Conservation (phyloP, 2,888 invertebrate genomes). For the Volucella zonaria region DNA sequence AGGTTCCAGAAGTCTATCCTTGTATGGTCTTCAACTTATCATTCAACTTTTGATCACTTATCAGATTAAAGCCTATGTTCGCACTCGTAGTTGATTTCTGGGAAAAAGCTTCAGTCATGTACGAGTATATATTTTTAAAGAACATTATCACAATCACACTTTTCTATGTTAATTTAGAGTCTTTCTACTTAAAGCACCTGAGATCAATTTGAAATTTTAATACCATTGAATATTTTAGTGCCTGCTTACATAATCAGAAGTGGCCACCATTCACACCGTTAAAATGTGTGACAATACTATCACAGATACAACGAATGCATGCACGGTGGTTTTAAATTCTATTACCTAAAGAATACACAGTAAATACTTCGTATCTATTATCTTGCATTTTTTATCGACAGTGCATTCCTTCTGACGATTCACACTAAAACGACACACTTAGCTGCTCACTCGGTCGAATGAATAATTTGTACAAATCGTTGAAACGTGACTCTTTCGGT, state of each 20-base stretch:
- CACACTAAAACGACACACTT: constrained; percentile 35
- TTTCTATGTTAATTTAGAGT: background rate
- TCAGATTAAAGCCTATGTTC: no score
- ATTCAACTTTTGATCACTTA: no score
- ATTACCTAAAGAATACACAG: constrained; percentile 5
- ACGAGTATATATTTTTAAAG: no score
- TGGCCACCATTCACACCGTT: constrained; percentile 4
- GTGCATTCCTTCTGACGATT: constrained; percentile 42
- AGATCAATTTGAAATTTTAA: constrained; percentile 57
- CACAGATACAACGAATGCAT: constrained; percentile 22
- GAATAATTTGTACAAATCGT: constrained; percentile 69
- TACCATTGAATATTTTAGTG: constrained; percentile 31
- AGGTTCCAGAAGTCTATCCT: no score
- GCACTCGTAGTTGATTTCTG: no score
- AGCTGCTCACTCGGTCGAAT: constrained; percentile 46
- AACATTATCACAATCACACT: background rate
- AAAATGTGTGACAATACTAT: constrained; percentile 51
- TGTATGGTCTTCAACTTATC: no score
- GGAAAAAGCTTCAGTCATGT: no score
- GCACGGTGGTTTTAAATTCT: constrained; percentile 8
- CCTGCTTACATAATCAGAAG: constrained; percentile 11
- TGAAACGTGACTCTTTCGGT: constrained; percentile 66
- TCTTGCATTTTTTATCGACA: constrained; percentile 47
- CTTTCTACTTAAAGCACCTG: constrained; percentile 8
- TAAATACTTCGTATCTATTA: constrained; percentile 18